Evolutionary conservation across 1,140 invertebrate species (phyloP), one percentile per base, ranked within the genome.

Genomic region (Zaprionus lachaisei): DNA sequence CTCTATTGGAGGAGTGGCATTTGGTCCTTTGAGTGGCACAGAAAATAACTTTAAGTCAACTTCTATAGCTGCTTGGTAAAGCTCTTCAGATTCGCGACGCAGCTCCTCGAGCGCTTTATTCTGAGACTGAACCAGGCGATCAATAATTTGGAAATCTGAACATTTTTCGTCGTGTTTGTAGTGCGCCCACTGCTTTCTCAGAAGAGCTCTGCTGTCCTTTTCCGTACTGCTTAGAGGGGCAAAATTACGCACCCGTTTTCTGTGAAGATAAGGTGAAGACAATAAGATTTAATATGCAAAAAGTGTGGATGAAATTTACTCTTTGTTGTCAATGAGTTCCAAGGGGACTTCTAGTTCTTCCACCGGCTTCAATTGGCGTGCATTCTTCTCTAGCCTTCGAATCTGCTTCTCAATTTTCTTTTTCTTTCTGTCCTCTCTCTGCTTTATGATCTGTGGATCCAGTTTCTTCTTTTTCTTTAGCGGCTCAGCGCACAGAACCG

Each of bases 391-490:
- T 28, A 98, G 92, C 73, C 95, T 94, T 57, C 96, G 94, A 80
- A 98, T 98, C 89, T 95, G 94, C 92, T 98, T 98, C 91, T 98
- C 97, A 20, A 98, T 77, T 93, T 96, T 97, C 83, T 94, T 97
- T 72, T 95, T 96, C 80, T 94, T 96, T 58, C 96, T 94, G 15
- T 98, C 97, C 92, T 97, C 97, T 86, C 97, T 94, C 14, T 95
- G 94, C 92, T 95, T 96, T 1, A 97, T 74, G 31, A 98, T 93
- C 14, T 94, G 93, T 28, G 97, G 97, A 94, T 98, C 97, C 5
- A 98, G 66, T 89, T 94, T 96, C 89, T 96, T 98, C 92, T 97
- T 98, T 93, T 97, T 98, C 91, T 97, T 98, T 74, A 98, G 92
- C 3, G 98, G 97, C 93, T 98, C 97, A 37, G 94, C 96, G 85